Conservation (phyloP, 2,113 vertebrate genomes). For the Eulemur rufifrons region DNA sequence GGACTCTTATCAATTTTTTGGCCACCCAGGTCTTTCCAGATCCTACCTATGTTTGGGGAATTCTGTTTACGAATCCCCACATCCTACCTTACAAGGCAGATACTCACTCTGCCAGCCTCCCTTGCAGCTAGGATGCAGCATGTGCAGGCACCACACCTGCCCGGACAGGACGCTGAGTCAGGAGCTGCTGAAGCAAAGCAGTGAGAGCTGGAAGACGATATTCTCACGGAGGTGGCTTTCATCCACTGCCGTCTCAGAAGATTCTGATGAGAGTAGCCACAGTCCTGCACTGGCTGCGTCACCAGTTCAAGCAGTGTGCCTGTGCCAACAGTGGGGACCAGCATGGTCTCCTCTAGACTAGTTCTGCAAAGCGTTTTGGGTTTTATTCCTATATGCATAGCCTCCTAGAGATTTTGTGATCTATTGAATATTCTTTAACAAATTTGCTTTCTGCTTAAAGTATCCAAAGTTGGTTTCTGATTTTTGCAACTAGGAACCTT, state of each 20-base stretch:
- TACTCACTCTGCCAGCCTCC: neutral
- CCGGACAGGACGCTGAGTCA: neutral
- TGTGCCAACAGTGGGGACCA: neutral
- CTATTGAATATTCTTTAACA: neutral
- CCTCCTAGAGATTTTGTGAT: neutral
- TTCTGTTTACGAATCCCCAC: neutral
- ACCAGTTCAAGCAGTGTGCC: neutral
- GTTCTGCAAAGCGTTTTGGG: neutral
- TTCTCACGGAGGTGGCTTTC: neutral
- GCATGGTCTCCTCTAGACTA: neutral
- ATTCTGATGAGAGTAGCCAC: neutral
- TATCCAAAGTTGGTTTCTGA: neutral
- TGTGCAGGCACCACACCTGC: no score
- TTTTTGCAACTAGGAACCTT: neutral
- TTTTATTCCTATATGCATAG: neutral
- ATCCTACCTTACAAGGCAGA: neutral
- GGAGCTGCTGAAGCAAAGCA: neutral
- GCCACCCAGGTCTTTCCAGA: neutral
- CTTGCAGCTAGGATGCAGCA: neutral
- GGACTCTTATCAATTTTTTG: neutral
- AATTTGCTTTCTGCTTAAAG: neutral
- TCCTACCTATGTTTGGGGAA: neutral
- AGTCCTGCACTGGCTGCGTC: neutral
- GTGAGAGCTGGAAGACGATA: fast-evolving
- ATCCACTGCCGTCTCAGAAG: neutral